These are phyloP conservation scores for Dicranocentrus wangi DNA, from an alignment of 2,888 invertebrate genomes.

Conservation along the genomic window DNA sequence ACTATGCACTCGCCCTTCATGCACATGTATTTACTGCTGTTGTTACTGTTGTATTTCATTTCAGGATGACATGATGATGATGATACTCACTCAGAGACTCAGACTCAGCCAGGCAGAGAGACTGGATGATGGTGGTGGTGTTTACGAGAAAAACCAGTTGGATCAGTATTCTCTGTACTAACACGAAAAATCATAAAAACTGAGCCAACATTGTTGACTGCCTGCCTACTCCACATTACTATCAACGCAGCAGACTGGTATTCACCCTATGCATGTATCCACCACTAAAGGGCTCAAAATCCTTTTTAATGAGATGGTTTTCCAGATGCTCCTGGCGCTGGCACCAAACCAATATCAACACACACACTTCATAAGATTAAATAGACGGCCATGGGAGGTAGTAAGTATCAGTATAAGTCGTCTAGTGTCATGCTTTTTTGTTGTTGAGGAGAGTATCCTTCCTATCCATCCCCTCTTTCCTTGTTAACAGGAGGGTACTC, in stretches of 20 bases:
- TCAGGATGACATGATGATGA: too few species aligned
- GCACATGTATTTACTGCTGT: too few species aligned
- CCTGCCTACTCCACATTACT: neutral
- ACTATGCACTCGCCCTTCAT: too few species aligned
- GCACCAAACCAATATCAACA: neutral
- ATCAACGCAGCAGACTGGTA: neutral
- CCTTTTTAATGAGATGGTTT: conserved; percentile 17
- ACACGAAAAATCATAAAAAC: neutral
- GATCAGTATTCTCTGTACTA: neutral
- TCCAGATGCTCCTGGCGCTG: conserved; percentile 4
- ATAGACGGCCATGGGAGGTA: neutral
- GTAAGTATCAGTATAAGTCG: too few species aligned
- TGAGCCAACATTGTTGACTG: conserved; percentile 17
- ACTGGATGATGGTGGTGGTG: too few species aligned
- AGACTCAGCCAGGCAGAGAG: too few species aligned
- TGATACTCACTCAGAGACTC: too few species aligned
- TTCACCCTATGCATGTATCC: conserved; percentile 13
- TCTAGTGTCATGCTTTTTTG: too few species aligned
- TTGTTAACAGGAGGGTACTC: too few species aligned
- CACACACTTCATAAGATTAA: neutral
- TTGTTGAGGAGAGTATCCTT: too few species aligned
- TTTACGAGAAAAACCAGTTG: conserved; percentile 17
- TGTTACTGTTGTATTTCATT: too few species aligned
- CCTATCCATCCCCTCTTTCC: too few species aligned
- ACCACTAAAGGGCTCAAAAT: neutral